Percentiles rank a stretch among this genome's conserved stretches.
Evolutionary conservation across 1,140 invertebrate genomes (phyloP).

Genomic region (Sarcophaga peregrina): DNA sequence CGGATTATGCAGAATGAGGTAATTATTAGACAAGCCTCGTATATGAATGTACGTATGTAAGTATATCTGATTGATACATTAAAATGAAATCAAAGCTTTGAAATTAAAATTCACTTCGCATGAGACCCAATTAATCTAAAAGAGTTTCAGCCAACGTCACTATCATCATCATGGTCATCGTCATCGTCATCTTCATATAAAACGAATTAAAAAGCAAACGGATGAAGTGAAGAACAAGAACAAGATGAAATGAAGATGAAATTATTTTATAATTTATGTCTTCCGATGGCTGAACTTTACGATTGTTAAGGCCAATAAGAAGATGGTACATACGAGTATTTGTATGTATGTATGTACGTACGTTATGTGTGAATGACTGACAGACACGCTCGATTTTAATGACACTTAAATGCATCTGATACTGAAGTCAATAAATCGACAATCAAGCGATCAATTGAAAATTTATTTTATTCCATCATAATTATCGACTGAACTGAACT

Average conservation of each 20-base stretch:
- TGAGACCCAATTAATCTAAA: not conserved
- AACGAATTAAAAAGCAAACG: no score
- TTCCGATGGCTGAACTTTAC: not conserved
- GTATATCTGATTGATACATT: not conserved
- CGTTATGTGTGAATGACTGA: not conserved
- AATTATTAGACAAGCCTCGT: not conserved
- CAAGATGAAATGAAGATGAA: not conserved
- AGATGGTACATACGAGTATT: no score
- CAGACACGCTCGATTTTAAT: conserved; percentile 1
- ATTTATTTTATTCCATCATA: conserved; percentile 64
- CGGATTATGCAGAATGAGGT: not conserved
- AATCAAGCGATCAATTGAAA: conserved; percentile 65
- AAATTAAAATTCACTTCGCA: not conserved
- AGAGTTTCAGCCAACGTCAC: not conserved
- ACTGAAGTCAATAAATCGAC: conserved; percentile 63
- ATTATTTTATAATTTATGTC: conserved; percentile 4
- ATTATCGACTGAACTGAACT: conserved; percentile 56
- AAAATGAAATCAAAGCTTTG: not conserved
- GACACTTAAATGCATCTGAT: conserved; percentile 50
- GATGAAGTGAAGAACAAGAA: no score
- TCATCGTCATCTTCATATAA: no score
- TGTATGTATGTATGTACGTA: no score
- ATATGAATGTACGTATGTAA: not conserved
- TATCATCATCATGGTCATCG: no score
- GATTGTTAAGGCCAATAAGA: no score